These are phyloP conservation scores for Drosophila ironensis DNA, from an alignment of 1,140 invertebrate species.

Conservation along the genomic window DNA sequence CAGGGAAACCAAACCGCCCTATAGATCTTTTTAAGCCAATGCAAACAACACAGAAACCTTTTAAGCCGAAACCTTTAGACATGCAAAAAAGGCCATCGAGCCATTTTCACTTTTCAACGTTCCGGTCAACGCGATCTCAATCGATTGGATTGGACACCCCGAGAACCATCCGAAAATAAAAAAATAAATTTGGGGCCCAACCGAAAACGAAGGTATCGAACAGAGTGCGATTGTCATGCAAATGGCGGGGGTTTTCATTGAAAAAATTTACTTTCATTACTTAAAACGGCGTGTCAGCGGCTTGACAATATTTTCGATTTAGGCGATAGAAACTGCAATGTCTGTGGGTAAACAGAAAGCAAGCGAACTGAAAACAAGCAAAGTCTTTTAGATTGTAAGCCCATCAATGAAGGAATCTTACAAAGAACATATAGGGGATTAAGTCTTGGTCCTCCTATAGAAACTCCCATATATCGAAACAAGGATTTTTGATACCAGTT, in stretches of 20 bases:
- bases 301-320: conserved; percentile 13
- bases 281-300: conserved; percentile 36
- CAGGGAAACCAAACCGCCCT: conserved; percentile 26
- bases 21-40: too few relatives aligned
- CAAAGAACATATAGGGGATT: too few relatives aligned
- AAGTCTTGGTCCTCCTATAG: too few relatives aligned
- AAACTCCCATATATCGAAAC: too few relatives aligned
- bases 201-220: conserved; percentile 26
- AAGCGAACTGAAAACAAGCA: too few relatives aligned
- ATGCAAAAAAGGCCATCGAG: conserved; percentile 67
- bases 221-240: conserved; percentile 55
- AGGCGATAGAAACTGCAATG: conserved; percentile 33
- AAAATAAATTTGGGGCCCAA: conserved; percentile 1
- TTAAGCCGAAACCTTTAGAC: conserved; percentile 40
- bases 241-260: conserved; percentile 64
- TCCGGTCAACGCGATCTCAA: not conserved
- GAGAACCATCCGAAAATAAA: conserved; percentile 39
- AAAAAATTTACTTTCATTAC: conserved; percentile 75
- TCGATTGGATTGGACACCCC: conserved; percentile 13
- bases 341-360: not conserved
- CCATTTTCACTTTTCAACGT: conserved; percentile 65
- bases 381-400: too few relatives aligned
- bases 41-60: conserved; percentile 10
- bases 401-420: too few relatives aligned
- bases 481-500: too few relatives aligned